These are phyloP conservation scores for Ectropis grisescens DNA, from an alignment of 1,140 invertebrate species.

Conservation along the genomic window DNA sequence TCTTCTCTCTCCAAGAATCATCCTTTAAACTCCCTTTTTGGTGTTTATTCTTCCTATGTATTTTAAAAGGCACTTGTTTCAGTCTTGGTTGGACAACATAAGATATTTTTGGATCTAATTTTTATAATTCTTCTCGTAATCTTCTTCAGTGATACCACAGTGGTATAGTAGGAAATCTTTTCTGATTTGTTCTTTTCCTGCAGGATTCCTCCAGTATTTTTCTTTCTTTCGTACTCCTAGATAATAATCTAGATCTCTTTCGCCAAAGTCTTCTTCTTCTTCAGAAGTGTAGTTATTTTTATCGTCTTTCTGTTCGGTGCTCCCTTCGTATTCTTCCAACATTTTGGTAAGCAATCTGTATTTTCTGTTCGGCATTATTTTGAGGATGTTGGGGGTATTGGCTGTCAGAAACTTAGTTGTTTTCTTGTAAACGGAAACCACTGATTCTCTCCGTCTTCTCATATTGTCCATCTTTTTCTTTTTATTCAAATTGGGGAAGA, in stretches of 20 bases:
- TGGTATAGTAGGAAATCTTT: conserved; percentile 60
- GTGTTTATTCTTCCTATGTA: conserved; percentile 41
- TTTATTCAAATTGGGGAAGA: conserved; percentile 12
- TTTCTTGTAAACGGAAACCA: conserved; percentile 48
- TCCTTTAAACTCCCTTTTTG: conserved; percentile 30
- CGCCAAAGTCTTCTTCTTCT: conserved; percentile 32
- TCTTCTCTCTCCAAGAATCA: conserved; percentile 54
- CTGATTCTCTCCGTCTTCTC: conserved; percentile 45
- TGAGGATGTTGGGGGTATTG: conserved; percentile 41
- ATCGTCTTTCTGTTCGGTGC: conserved; percentile 10
- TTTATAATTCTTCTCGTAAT: conserved; percentile 50
- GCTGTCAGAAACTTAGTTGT: conserved; percentile 51
- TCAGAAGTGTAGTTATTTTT: conserved; percentile 15
- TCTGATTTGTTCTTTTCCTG: conserved; percentile 46
- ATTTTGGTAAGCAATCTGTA: conserved; percentile 29
- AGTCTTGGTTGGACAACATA: conserved; percentile 32
- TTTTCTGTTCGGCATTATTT: conserved; percentile 42
- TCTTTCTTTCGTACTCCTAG: conserved; percentile 44
- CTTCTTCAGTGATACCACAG: conserved; percentile 49
- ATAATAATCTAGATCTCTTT: conserved; percentile 50
- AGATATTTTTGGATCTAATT: conserved; percentile 25
- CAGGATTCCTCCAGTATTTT: conserved; percentile 52
- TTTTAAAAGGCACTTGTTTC: conserved; percentile 59
- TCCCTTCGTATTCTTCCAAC: conserved; percentile 24
- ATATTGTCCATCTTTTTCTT: conserved; percentile 36